Base-by-base conservation (phyloP, 2,888 invertebrate species). In the Apoderus coryli region DNA sequence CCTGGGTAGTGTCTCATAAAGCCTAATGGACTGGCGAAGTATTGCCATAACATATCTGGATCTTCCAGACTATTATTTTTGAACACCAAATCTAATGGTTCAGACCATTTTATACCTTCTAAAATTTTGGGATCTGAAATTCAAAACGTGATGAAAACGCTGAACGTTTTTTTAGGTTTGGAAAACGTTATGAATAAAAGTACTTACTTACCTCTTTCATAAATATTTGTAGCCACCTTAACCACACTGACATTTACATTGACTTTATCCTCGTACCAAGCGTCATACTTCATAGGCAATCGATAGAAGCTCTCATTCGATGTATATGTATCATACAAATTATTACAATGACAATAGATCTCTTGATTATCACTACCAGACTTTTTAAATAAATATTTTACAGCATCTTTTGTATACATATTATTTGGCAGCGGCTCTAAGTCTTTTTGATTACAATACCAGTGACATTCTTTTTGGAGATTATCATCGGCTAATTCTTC, bases 1-100 rank as follows among this genome's bases (percentile, higher is more conserved):
- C 82, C 84, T 46, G 98, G 98, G 63, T 81, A 98, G 54, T 89
- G 86, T 46, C 96, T 69, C 74, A 98, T 86, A 56, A 95, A 93
- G 26, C 98, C 98, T 19, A 80, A 76, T 22, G 92, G 78, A 59
- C 92, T 93, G 38, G 96, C 93, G 59, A 96, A 98, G 59, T 89
- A 95, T 63, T 98, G 98, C 88, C 93, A 98, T 6, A 82, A 82
- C 23, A 93, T 63, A 2, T 88, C 79, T n/a, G 82, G 81, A 59
- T 90, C 86, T 33, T 71, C 71, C 49, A 75, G 69, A 47, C 76
- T 77, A 59, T 93, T 93, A 49, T 77, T 73, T 43, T 74, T 75
- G 58, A 95, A 96, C 44, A 79, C 80, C 26, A 77, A 69, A 58
- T 95, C 90, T 44, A 98, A 65, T 37, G 81, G 77, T 55, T 88